These are phyloP conservation scores for Dichetophora obliterata DNA, from an alignment of 2,888 invertebrate genomes.

Conservation along the genomic window DNA sequence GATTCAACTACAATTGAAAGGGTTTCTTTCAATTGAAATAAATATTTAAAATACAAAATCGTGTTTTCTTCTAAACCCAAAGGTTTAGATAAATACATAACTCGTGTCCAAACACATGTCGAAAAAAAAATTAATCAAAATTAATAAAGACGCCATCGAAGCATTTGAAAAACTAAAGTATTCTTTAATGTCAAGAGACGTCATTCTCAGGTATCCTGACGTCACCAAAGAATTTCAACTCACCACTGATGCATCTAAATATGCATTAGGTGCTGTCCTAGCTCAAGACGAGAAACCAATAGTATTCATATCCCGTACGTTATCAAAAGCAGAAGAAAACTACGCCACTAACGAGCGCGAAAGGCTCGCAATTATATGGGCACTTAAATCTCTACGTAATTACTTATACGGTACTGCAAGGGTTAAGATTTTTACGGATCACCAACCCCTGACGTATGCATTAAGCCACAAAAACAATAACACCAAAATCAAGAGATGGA, in stretches of 20 bases:
- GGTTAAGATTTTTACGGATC: conserved; percentile 38
- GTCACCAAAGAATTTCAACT: conserved; percentile 35
- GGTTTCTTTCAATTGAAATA: too few relatives aligned
- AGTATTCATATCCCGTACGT: conserved; percentile 36
- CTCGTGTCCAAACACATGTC: conserved; percentile 25
- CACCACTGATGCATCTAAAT: conserved; percentile 45
- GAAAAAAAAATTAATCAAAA: conserved; percentile 18
- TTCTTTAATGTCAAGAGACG: conserved; percentile 26
- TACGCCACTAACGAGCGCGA: conserved; percentile 43
- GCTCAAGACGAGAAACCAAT: conserved; percentile 38
- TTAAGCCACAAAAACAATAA: conserved; percentile 39
- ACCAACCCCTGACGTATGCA: conserved; percentile 40
- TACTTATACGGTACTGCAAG: conserved; percentile 32
- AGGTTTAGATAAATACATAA: too few relatives aligned
- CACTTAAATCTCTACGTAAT: conserved; percentile 35
- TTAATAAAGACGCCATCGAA: conserved; percentile 32
- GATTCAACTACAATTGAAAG: too few relatives aligned
- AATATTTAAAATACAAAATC: too few relatives aligned
- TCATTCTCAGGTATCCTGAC: not conserved
- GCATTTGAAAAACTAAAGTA: conserved; percentile 40
- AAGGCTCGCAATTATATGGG: conserved; percentile 37
- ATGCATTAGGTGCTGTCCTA: conserved; percentile 40
- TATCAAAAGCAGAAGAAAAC: conserved; percentile 37
- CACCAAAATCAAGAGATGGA: conserved; percentile 39
- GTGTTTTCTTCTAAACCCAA: too few relatives aligned